Base-by-base conservation (phyloP, 2,797 vertebrate genomes). In the Cichlasoma orientale region DNA sequence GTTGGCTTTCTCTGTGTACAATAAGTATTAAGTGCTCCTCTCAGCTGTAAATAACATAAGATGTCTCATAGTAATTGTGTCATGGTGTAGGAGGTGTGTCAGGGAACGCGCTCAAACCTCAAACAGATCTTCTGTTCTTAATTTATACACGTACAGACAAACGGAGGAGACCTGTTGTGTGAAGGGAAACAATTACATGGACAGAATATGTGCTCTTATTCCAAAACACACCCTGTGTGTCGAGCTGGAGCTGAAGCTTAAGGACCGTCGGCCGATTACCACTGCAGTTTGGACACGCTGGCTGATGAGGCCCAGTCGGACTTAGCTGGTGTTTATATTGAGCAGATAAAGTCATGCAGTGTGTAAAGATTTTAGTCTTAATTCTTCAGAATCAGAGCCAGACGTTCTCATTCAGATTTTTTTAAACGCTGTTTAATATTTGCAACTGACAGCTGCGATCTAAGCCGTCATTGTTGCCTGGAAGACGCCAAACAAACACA, bases 401-500 rank as follows among this genome's bases (percentile, higher is more conserved):
- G 63, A n/a, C 3, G 1, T 3, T 31, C 63, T 68, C 1, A 68
- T 68, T 68, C 25, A 50, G 41, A 50, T 50, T n/a, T 50, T 50
- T n/a, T 0, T 13, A 36, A 66, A 1, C 5, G 5, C 29, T 68
- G 25, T 68, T 50, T 68, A 50, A 68, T 19, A 3, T 50, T 8
- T 29, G 18, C 19, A 29, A 29, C 10, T 29, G 41, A 50, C 44
- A 50, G 5, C 25, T 0, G 11, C 1, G 18, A 50, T 50, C 29
- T 50, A 29, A 29, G 41, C 10, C 2, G 11, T 29, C 25, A n/a
- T 25, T 29, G 63, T 68, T 68, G 44, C 63, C 50, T 50, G 63
- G 63, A 68, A 68, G 63, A 50, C 3, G 44, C 63, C 27, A 68
- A 68, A 68, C 44, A 68, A 68, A 68, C 63, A 68, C 3, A 5